Percentiles rank a stretch among this genome's conserved stretches.
Conservation (phyloP, 2,888 invertebrate species). For the Nymphalis polychloros region DNA sequence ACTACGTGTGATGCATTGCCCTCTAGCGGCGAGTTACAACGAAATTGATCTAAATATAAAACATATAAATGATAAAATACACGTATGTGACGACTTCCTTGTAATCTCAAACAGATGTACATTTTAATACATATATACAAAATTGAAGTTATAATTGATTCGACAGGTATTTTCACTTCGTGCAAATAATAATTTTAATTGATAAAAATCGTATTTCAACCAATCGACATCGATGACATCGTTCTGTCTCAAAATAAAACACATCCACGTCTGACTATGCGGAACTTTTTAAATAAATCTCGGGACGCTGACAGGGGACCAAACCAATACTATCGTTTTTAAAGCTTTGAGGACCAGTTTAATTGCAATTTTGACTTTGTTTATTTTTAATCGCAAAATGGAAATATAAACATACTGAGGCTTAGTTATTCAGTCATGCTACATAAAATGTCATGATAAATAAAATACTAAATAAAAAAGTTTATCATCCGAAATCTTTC, state of each 20-base stretch:
- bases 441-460: too few species aligned
- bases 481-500: too few species aligned
- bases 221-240: conserved; percentile 33
- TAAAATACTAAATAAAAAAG: too few species aligned
- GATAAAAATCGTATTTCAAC: neutral
- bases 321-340: conserved; percentile 50
- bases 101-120: too few species aligned
- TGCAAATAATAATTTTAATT: neutral
- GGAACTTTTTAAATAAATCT: conserved; percentile 74
- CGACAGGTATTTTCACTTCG: neutral
- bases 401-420: neutral
- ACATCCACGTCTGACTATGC: conserved; percentile 38
- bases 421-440: neutral
- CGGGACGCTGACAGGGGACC: conserved; percentile 59
- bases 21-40: too few species aligned
- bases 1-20: too few species aligned
- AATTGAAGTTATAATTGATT: neutral
- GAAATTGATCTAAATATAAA: too few species aligned
- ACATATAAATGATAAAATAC: too few species aligned
- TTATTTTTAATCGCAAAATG: conserved; percentile 13
- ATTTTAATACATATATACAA: too few species aligned
- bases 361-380: conserved; percentile 23
- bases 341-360: conserved; percentile 29
- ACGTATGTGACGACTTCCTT: too few species aligned
- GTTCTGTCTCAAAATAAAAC: conserved; percentile 42